Evolutionary conservation across 2,888 invertebrate genomes (phyloP).

Genomic region (Thymelicus sylvestris): DNA sequence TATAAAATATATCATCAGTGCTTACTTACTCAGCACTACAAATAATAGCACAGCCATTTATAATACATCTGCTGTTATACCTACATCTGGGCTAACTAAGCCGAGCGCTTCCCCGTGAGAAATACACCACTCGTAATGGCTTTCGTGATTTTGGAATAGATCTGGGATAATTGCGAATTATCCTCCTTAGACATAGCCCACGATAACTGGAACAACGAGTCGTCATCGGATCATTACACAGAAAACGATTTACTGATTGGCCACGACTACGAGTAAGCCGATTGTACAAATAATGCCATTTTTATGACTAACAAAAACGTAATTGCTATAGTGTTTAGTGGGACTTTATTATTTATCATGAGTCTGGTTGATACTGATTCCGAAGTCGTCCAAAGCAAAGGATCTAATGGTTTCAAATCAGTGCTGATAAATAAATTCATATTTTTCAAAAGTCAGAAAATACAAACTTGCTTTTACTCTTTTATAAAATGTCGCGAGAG

Average conservation of each 20-base stretch:
- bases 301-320: no score
- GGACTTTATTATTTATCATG: no score
- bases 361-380: no score
- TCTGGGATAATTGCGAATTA: slow-evolving; percentile 62
- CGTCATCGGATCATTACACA: not conserved
- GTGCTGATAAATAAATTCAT: no score
- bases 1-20: not conserved
- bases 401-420: no score
- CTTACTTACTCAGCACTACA: not conserved
- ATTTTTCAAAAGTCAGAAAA: no score
- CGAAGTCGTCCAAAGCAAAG: no score
- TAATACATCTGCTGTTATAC: slow-evolving; percentile 36
- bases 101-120: slow-evolving; percentile 69
- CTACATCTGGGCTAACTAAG: slow-evolving; percentile 45
- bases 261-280: no score
- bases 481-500: no score
- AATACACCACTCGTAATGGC: slow-evolving; percentile 51
- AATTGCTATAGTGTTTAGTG: no score
- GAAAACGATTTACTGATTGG: not conserved
- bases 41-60: slow-evolving; percentile 13
- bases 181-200: slow-evolving; percentile 43
- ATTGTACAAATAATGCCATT: no score
- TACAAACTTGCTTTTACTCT: no score
- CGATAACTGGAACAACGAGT: not conserved
- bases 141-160: slow-evolving; percentile 36